Conservation (phyloP, 2,888 invertebrate species). For the Masnerella sp. region DNA sequence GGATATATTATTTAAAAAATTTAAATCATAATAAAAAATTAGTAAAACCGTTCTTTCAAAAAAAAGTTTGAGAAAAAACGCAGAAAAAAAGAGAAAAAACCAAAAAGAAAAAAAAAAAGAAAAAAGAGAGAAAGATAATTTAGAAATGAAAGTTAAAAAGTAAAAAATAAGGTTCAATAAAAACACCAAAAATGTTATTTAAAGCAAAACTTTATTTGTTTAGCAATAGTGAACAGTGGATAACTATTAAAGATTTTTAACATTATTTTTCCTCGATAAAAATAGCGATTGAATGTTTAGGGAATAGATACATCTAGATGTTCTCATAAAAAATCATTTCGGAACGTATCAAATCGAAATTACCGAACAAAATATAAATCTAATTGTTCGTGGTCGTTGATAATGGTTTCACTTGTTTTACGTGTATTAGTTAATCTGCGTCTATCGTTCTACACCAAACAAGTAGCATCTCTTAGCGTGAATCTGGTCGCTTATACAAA, state of each 20-base stretch:
- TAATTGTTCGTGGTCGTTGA: slow-evolving; percentile 30
- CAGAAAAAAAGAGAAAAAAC: no score
- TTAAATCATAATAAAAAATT: no score
- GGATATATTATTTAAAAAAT: no score
- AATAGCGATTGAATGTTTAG: slow-evolving; percentile 76
- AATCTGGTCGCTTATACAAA: slow-evolving; percentile 30
- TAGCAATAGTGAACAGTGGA: slow-evolving; percentile 77
- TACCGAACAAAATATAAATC: slow-evolving; percentile 24
- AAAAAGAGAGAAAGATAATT: no score
- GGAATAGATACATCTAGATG: slow-evolving; percentile 73
- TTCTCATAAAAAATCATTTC: slow-evolving; percentile 51
- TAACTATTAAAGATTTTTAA: slow-evolving; percentile 76
- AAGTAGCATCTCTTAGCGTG: slow-evolving; percentile 27
- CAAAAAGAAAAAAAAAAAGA: no score
- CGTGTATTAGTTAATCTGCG: slow-evolving; percentile 30
- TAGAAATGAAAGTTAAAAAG: no score
- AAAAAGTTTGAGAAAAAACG: no score
- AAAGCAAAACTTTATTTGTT: slow-evolving; percentile 76
- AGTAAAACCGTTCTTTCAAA: no score
- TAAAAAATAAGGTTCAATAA: no score
- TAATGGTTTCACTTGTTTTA: slow-evolving; percentile 38
- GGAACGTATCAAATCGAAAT: slow-evolving; percentile 28
- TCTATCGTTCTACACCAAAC: slow-evolving; percentile 44
- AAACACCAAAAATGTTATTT: slow-evolving; percentile 66
- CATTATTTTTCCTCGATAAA: slow-evolving; percentile 75